Conservation (phyloP, 1,140 invertebrate species). For the Lineus longissimus region DNA sequence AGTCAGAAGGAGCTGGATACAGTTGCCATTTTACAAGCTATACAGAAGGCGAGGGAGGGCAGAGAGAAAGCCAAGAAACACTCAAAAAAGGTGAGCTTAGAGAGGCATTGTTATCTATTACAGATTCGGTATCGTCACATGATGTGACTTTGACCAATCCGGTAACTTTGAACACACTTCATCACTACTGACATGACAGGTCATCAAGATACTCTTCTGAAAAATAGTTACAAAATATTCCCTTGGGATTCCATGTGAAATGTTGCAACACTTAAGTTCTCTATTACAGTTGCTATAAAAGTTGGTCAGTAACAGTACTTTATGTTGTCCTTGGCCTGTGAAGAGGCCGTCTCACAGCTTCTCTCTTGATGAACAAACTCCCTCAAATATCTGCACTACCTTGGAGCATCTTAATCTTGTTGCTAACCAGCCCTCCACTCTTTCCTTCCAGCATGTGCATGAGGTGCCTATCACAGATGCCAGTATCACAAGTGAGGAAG, state of each 20-base stretch:
- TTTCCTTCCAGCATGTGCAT: slow-evolving; percentile 13
- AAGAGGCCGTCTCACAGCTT: too few relatives aligned
- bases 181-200: neutral
- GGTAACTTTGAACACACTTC: neutral
- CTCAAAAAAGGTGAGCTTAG: slow-evolving; percentile 29
- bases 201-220: too few relatives aligned
- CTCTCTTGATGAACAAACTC: too few relatives aligned
- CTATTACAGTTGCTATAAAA: too few relatives aligned
- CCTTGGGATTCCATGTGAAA: too few relatives aligned
- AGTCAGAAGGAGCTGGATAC: slow-evolving; percentile 86
- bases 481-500: neutral
- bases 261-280: too few relatives aligned
- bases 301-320: too few relatives aligned
- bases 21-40: slow-evolving; percentile 79
- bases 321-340: too few relatives aligned
- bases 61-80: slow-evolving; percentile 28
- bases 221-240: too few relatives aligned
- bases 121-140: slow-evolving; percentile 5
- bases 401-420: too few relatives aligned
- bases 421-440: neutral
- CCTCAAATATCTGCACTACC: too few relatives aligned
- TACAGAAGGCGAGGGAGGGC: slow-evolving; percentile 68
- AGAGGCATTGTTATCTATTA: slow-evolving; percentile 7
- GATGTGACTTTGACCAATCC: slow-evolving; percentile 3
- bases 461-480: neutral